These are phyloP conservation scores for Tridacna crocea DNA, from an alignment of 2,888 invertebrate species.

Conservation along the genomic window DNA sequence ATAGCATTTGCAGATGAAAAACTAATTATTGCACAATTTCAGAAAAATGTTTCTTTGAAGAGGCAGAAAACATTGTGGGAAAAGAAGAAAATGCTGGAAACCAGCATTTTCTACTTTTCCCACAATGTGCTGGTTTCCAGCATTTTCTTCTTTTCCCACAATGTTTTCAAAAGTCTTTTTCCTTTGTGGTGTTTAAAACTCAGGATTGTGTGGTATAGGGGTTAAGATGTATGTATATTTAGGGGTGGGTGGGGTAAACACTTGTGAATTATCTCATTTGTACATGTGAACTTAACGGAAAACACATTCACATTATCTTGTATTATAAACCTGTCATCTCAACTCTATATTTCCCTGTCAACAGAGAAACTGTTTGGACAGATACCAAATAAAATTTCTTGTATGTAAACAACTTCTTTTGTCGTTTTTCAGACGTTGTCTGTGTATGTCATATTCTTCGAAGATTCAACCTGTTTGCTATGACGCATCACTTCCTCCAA, in stretches of 20 bases:
- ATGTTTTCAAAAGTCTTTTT: neutral
- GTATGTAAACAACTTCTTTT: neutral
- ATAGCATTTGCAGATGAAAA: no score
- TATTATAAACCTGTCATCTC: neutral
- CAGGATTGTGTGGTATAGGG: neutral
- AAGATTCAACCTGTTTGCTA: no score
- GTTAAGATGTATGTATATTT: constrained; percentile 2
- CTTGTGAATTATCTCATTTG: constrained; percentile 3
- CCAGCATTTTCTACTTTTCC: no score
- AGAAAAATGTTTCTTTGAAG: no score
- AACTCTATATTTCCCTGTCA: constrained; percentile 3
- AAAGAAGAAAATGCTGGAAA: no score
- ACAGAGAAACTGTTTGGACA: constrained; percentile 7
- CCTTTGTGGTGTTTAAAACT: neutral
- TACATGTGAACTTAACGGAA: constrained; percentile 3
- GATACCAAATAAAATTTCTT: constrained; percentile 10
- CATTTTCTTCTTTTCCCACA: neutral
- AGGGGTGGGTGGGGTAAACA: neutral
- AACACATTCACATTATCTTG: neutral
- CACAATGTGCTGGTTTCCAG: neutral
- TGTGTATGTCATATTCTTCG: no score
- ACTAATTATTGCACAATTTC: no score
- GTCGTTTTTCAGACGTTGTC: neutral
- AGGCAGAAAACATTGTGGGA: no score
- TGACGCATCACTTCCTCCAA: no score